A percentile compares a stretch with the other conserved stretches of the same genome.
Conservation (phyloP, 2,113 vertebrate species). For the Microtus montanus region DNA sequence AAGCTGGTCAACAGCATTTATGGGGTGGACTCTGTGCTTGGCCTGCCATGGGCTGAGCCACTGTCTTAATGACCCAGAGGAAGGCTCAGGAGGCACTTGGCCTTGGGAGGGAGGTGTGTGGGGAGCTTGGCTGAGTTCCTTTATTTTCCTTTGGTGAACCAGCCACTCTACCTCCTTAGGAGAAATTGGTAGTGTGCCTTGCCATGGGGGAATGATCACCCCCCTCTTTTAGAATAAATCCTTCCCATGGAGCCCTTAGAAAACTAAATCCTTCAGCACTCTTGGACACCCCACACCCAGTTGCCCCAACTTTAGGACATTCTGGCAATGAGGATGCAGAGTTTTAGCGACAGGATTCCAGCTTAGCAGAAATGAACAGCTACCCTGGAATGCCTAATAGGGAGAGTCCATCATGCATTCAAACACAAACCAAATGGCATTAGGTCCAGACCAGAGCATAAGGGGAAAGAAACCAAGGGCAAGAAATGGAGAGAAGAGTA, state of each 20-base stretch:
- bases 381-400: not conserved
- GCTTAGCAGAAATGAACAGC: not conserved
- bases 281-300: not conserved
- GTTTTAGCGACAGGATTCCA: too few relatives aligned
- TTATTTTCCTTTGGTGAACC: conserved; percentile 67
- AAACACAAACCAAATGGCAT: not conserved
- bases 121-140: not conserved
- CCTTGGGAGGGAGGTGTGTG: not conserved
- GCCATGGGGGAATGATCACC: not conserved
- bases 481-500: not conserved
- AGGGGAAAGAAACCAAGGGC: not conserved
- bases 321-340: not conserved
- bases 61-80: conserved; percentile 17
- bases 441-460: not conserved
- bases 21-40: not conserved
- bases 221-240: not conserved
- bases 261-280: not conserved
- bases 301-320: not conserved
- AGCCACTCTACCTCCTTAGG: conserved; percentile 61
- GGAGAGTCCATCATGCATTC: not conserved
- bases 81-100: not conserved
- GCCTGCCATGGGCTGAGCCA: not conserved
- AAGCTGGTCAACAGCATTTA: conserved; percentile 47
- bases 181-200: conserved; percentile 40
- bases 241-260: not conserved